Evolutionary conservation across 1,140 invertebrate genomes (phyloP).

Genomic region (Drosophila simulans): DNA sequence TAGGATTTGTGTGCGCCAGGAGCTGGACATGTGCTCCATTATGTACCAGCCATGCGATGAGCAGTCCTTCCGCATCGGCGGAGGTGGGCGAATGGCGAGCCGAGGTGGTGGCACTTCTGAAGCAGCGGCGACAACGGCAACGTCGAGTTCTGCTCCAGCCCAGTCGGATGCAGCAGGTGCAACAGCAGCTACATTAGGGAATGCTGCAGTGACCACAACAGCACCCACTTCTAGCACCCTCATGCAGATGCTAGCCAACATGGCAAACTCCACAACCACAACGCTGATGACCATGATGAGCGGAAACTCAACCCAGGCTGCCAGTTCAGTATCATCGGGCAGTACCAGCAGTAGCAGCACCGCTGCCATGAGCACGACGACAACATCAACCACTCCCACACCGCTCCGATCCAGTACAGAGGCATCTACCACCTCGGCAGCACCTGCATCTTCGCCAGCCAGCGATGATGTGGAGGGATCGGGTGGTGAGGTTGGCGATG

Average conservation of each 20-base stretch:
- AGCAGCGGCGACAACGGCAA: neutral
- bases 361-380: slow-evolving; percentile 27
- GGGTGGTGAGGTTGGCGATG: slow-evolving; percentile 59
- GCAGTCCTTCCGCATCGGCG: slow-evolving; percentile 91
- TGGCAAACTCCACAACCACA: slow-evolving; percentile 33
- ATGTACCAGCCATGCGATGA: slow-evolving; percentile 90
- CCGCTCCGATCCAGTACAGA: slow-evolving; percentile 50
- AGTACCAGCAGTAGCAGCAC: slow-evolving; percentile 20
- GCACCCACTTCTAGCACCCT: slow-evolving; percentile 27
- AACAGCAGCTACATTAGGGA: neutral
- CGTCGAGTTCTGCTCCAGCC: neutral
- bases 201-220: slow-evolving; percentile 1
- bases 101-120: neutral
- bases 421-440: slow-evolving; percentile 23
- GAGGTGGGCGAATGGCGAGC: slow-evolving; percentile 35
- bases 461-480: slow-evolving; percentile 82
- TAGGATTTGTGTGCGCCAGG: slow-evolving; percentile 90
- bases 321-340: neutral
- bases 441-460: slow-evolving; percentile 39
- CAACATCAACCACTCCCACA: slow-evolving; percentile 42
- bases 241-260: slow-evolving; percentile 32
- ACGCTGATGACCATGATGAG: slow-evolving; percentile 31
- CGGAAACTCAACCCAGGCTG: slow-evolving; percentile 15
- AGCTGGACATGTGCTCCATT: slow-evolving; percentile 90
- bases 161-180: slow-evolving; percentile 23